Conservation (phyloP, 1,140 invertebrate species). For the Aphis craccivora region DNA sequence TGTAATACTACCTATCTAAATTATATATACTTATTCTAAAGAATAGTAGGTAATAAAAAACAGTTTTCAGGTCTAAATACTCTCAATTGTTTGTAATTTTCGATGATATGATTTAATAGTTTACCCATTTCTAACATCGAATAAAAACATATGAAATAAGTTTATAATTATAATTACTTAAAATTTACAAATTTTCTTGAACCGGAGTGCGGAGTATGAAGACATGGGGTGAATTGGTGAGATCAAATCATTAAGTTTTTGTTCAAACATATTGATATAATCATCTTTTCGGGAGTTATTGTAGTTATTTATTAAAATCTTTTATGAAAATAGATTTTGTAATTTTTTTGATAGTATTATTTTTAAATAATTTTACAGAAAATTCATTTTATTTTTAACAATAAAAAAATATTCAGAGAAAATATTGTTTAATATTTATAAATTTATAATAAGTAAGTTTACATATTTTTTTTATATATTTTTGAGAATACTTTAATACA, state of each 20-base stretch:
- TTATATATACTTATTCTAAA: neutral
- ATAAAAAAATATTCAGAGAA: too few relatives aligned
- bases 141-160: neutral
- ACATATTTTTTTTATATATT: too few relatives aligned
- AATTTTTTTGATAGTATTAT: too few relatives aligned
- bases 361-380: too few relatives aligned
- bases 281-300: neutral
- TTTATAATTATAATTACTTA: neutral
- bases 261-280: neutral
- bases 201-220: neutral
- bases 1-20: neutral
- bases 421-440: too few relatives aligned
- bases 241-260: neutral
- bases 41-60: neutral
- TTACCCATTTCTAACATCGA: neutral
- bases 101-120: neutral
- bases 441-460: too few relatives aligned
- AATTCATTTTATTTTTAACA: too few relatives aligned
- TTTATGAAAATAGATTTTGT: neutral
- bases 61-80: neutral
- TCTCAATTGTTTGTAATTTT: neutral
- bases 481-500: too few relatives aligned
- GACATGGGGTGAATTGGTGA: neutral
- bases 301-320: neutral
- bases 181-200: neutral